These are phyloP conservation scores for Tinea trinotella DNA, from an alignment of 2,888 invertebrate species.

Conservation along the genomic window DNA sequence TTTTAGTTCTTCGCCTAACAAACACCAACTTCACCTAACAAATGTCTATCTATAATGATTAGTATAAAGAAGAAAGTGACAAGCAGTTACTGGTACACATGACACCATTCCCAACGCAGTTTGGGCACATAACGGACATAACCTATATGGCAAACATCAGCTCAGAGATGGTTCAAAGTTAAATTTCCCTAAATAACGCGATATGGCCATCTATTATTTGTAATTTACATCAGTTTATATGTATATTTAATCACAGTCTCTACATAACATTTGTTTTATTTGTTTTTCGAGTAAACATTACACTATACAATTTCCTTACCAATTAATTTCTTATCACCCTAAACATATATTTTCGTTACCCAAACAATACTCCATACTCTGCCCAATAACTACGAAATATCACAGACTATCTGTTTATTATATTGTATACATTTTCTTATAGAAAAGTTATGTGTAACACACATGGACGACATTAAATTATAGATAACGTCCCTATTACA, in stretches of 20 bases:
- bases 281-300: constrained; percentile 25
- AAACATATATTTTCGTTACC: constrained; percentile 52
- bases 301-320: constrained; percentile 58
- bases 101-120: background rate
- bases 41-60: background rate
- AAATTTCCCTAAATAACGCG: constrained; percentile 52
- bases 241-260: constrained; percentile 57
- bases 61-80: background rate
- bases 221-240: constrained; percentile 59
- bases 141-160: background rate
- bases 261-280: constrained; percentile 29
- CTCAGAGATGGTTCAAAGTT: constrained; percentile 23
- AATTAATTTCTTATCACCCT: constrained; percentile 62
- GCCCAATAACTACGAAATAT: constrained; percentile 72
- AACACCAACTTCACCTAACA: constrained; percentile 40
- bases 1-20: constrained; percentile 55
- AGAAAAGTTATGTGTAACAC: constrained; percentile 70
- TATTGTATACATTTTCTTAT: constrained; percentile 68
- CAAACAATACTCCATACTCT: constrained; percentile 68
- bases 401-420: constrained; percentile 72
- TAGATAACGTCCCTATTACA: background rate
- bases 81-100: background rate
- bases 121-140: background rate
- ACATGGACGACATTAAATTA: constrained; percentile 56
- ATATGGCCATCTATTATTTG: constrained; percentile 63